Evolutionary conservation across 2,113 vertebrate genomes (phyloP).

Genomic region (Oceanites oceanicus): DNA sequence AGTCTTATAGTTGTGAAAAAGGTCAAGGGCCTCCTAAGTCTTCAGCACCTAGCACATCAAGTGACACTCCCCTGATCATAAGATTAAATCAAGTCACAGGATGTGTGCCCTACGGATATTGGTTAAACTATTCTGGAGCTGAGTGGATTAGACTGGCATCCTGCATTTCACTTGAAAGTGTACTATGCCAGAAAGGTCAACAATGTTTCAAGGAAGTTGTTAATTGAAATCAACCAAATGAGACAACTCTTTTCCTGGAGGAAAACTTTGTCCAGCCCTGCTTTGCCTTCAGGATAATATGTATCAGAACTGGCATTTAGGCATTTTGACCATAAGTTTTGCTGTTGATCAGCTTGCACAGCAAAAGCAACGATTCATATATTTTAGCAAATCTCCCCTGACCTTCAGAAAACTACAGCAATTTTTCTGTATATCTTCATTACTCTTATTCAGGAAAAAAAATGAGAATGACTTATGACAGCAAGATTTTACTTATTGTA

Average conservation of each 20-base stretch:
- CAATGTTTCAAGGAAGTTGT: conserved; percentile 56
- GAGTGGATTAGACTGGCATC: conserved; percentile 68
- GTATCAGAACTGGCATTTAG: background rate
- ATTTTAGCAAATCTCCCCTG: background rate
- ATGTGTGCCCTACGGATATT: conserved; percentile 57
- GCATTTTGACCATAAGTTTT: background rate
- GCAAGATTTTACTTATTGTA: background rate
- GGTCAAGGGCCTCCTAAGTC: conserved; percentile 35
- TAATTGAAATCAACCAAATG: conserved; percentile 67
- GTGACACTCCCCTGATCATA: conserved; percentile 61
- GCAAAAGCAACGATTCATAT: background rate
- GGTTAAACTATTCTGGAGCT: conserved; percentile 60
- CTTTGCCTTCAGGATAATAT: background rate
- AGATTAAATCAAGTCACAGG: conserved; percentile 72
- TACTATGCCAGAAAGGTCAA: conserved; percentile 57
- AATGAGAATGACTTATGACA: background rate
- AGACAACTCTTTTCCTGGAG: conserved; percentile 42
- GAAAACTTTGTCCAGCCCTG: background rate
- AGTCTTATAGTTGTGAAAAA: conserved; percentile 35
- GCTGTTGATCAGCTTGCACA: background rate
- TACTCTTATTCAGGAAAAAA: background rate
- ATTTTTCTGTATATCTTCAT: background rate
- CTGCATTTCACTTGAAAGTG: conserved; percentile 48
- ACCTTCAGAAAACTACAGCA: background rate
- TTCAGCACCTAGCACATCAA: conserved; percentile 55